phyloP scores from a whole-genome alignment of 2,797 vertebrate genomes.

The Ptychobarbus kaznakovi region DNA sequence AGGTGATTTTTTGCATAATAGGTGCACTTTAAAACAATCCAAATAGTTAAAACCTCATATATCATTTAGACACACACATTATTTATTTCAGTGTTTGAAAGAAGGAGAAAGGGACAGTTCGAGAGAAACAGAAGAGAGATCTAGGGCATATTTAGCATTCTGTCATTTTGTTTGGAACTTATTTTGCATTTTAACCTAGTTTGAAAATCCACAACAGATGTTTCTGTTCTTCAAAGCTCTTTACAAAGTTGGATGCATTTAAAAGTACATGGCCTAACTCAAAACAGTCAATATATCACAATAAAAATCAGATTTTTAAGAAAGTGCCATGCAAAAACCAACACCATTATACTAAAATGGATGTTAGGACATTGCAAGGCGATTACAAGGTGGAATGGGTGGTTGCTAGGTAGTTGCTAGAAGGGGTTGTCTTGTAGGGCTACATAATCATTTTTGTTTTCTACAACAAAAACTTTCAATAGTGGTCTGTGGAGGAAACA shows the following conservation, averaged over 20 bases:
- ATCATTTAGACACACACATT: slow-evolving; percentile 31
- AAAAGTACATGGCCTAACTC: neutral
- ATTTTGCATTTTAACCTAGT: slow-evolving; percentile 26
- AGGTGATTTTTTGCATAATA: neutral
- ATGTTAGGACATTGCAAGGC: neutral
- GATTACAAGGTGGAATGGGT: neutral
- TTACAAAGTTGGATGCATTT: neutral
- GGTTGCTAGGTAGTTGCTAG: neutral
- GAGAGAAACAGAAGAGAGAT: slow-evolving; percentile 15
- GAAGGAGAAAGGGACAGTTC: neutral
- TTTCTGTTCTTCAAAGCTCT: slow-evolving; percentile 11
- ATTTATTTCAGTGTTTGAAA: neutral
- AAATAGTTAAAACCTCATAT: neutral
- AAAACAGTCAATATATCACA: neutral
- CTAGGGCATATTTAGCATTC: slow-evolving; percentile 15
- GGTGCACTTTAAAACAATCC: neutral
- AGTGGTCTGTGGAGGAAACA: neutral
- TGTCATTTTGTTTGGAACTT: neutral
- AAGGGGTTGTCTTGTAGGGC: neutral
- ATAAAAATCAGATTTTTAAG: neutral
- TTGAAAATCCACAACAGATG: slow-evolving; percentile 16
- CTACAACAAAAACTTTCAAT: neutral
- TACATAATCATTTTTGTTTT: neutral
- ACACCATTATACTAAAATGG: neutral
- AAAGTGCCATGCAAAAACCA: neutral